These are phyloP conservation scores for Ips typographus DNA, from an alignment of 1,140 invertebrate genomes.

Conservation along the genomic window DNA sequence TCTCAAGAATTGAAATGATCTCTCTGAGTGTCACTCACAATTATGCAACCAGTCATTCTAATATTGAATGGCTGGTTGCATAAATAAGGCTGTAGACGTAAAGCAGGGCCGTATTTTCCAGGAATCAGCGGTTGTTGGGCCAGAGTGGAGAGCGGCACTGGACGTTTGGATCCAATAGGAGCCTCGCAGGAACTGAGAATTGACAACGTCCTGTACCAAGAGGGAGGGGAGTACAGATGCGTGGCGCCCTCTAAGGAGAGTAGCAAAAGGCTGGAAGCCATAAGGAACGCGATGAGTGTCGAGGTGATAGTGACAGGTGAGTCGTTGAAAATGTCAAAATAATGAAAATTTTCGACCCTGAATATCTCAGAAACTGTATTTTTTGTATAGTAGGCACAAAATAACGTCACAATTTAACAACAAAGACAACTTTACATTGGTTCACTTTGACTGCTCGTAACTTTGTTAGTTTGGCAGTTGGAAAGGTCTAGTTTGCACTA, in stretches of 20 bases:
- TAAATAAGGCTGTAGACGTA: too few relatives aligned
- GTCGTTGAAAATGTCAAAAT: slow-evolving; percentile 16
- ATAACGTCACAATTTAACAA: not conserved
- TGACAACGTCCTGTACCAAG: slow-evolving; percentile 73
- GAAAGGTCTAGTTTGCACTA: too few relatives aligned
- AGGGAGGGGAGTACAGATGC: slow-evolving; percentile 75
- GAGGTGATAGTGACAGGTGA: slow-evolving; percentile 56
- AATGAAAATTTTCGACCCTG: not conserved
- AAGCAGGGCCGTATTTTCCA: slow-evolving; percentile 28
- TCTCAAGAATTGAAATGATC: not conserved
- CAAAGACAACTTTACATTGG: not conserved
- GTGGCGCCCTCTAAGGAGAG: slow-evolving; percentile 62
- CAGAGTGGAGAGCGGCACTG: slow-evolving; percentile 58
- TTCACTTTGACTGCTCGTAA: not conserved
- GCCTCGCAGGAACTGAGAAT: slow-evolving; percentile 62
- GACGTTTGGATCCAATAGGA: slow-evolving; percentile 62
- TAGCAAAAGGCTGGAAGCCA: slow-evolving; percentile 55
- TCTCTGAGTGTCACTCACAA: too few relatives aligned
- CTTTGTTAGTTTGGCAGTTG: too few relatives aligned
- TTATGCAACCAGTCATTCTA: too few relatives aligned
- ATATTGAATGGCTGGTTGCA: not conserved
- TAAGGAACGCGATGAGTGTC: slow-evolving; percentile 52
- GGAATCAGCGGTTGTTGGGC: slow-evolving; percentile 60
- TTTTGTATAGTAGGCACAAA: not conserved
- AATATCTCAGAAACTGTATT: not conserved